phyloP scores from a whole-genome alignment of 2,113 vertebrate genomes.

The Epinephelus moara region DNA sequence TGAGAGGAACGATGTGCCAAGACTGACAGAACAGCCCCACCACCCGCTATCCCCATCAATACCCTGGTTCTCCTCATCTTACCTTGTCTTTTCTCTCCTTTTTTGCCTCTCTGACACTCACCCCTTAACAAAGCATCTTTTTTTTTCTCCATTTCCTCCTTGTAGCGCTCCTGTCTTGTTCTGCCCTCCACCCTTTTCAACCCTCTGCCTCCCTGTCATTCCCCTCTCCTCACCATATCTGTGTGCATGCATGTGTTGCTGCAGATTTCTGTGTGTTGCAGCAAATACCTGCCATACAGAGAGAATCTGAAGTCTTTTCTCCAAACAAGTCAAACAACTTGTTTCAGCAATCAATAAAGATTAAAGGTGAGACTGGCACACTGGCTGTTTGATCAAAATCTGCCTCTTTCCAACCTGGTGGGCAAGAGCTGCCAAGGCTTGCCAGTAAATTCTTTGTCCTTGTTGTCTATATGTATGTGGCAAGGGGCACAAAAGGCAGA shows the following conservation, averaged over 20 bases:
- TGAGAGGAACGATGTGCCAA: slow-evolving; percentile 77
- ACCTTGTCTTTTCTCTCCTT: slow-evolving; percentile 26
- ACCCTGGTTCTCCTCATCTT: slow-evolving; percentile 46
- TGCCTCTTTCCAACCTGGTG: slow-evolving; percentile 21
- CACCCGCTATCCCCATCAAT: slow-evolving; percentile 65
- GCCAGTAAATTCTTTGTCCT: background rate
- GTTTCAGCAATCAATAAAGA: slow-evolving; percentile 38
- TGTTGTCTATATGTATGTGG: slow-evolving; percentile 18
- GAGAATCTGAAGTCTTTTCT: slow-evolving; percentile 18
- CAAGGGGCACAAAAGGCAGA: slow-evolving; percentile 2
- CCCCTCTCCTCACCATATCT: background rate
- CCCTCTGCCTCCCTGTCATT: too few relatives aligned
- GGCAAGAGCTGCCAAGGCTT: background rate
- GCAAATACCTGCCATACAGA: slow-evolving; percentile 12
- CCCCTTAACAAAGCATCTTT: slow-evolving; percentile 49
- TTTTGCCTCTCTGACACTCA: slow-evolving; percentile 49
- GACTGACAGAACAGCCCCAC: slow-evolving; percentile 73
- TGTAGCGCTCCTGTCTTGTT: slow-evolving; percentile 16
- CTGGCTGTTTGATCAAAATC: slow-evolving; percentile 14
- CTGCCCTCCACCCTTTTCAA: background rate
- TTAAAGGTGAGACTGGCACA: slow-evolving; percentile 16
- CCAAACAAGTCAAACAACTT: slow-evolving; percentile 33
- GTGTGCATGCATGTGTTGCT: background rate
- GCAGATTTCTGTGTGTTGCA: background rate
- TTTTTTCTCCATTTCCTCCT: background rate